phyloP scores from a whole-genome alignment of 2,888 invertebrate genomes.

The Nomada flava region DNA sequence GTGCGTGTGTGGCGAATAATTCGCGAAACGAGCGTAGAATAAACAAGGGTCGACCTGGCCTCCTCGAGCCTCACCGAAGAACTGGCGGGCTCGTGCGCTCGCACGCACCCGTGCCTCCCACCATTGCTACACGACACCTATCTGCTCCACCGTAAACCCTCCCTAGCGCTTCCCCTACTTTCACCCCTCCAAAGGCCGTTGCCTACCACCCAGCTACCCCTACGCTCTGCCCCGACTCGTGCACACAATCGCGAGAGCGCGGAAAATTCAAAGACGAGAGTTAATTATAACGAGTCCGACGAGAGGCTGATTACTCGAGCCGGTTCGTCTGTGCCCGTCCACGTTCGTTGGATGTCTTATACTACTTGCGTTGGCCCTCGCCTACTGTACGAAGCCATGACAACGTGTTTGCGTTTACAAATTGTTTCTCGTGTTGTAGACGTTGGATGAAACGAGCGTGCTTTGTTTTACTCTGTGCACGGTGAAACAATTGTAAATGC shows the following conservation, averaged over 20 bases:
- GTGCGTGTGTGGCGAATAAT: slow-evolving; percentile 9
- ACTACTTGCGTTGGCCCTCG: not conserved
- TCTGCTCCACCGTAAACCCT: slow-evolving; percentile 59
- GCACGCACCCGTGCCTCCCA: slow-evolving; percentile 52
- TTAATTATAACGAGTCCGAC: slow-evolving; percentile 53
- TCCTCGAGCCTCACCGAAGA: slow-evolving; percentile 77
- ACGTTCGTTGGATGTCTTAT: slow-evolving; percentile 3
- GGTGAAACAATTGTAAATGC: too few relatives aligned
- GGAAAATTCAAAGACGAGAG: slow-evolving; percentile 63
- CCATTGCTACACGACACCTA: slow-evolving; percentile 51
- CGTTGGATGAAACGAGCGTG: too few relatives aligned
- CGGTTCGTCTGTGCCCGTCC: not conserved
- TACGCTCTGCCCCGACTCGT: slow-evolving; percentile 10
- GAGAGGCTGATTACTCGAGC: not conserved
- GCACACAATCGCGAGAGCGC: slow-evolving; percentile 46
- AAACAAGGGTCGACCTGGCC: slow-evolving; percentile 64
- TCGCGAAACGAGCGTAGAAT: slow-evolving; percentile 33
- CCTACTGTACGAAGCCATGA: not conserved
- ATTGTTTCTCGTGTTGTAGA: not conserved
- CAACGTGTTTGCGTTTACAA: not conserved
- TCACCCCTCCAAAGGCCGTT: slow-evolving; percentile 19
- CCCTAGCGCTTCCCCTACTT: slow-evolving; percentile 54
- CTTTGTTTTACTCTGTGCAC: too few relatives aligned
- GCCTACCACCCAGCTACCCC: slow-evolving; percentile 20
- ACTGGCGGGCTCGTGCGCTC: slow-evolving; percentile 74